Evolutionary conservation across 2,888 invertebrate species (phyloP).

Genomic region (Drymonia ruficornis): DNA sequence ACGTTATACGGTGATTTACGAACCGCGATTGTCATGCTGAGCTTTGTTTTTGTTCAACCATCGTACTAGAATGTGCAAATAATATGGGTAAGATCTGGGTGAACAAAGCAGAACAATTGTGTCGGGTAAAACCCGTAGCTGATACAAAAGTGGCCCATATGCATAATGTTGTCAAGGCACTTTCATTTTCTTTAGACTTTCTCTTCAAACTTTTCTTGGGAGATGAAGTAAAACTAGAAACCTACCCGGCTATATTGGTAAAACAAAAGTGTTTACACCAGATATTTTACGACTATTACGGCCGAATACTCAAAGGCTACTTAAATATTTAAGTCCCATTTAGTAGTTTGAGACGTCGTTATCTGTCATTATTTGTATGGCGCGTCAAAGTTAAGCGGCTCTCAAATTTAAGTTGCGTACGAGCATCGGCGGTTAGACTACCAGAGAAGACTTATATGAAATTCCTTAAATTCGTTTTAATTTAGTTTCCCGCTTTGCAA

Average conservation of each 20-base stretch:
- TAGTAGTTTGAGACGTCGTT: no score
- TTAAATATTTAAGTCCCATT: no score
- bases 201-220: conserved; percentile 33
- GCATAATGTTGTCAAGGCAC: conserved; percentile 25
- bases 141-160: conserved; percentile 23
- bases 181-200: conserved; percentile 53
- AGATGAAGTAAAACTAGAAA: conserved; percentile 5
- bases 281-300: no score
- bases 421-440: no score
- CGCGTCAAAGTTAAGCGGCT: no score
- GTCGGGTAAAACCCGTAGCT: conserved; percentile 15
- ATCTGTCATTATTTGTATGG: no score
- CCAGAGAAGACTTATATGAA: no score
- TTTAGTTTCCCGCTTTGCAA: no score
- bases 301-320: no score
- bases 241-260: neutral
- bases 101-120: conserved; percentile 1
- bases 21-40: conserved; percentile 3
- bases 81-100: neutral
- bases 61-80: conserved; percentile 5
- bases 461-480: no score
- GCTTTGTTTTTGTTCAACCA: conserved; percentile 7
- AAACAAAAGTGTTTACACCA: neutral
- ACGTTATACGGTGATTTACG: conserved; percentile 4
- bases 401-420: no score